These are phyloP conservation scores for Anniella stebbinsi DNA, from an alignment of 2,797 vertebrate genomes.

Conservation along the genomic window DNA sequence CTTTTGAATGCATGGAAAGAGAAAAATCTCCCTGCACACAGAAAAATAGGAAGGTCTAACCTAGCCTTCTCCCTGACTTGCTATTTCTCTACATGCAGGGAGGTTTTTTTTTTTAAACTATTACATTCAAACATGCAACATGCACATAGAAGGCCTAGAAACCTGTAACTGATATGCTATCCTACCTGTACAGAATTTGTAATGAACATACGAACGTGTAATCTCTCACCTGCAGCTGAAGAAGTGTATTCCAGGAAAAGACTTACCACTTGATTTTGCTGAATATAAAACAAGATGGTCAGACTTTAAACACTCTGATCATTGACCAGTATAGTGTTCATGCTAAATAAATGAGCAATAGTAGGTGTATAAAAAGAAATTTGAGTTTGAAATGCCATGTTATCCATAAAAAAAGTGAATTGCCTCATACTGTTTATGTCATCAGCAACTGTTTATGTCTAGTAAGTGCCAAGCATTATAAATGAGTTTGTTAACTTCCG, in stretches of 20 bases:
- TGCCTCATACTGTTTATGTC: slow-evolving; percentile 46
- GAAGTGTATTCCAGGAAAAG: not conserved
- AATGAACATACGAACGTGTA: not conserved
- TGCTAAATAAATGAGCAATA: not conserved
- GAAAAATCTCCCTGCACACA: not conserved
- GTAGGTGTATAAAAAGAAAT: slow-evolving; percentile 37
- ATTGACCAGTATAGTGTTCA: not conserved
- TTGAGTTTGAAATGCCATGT: slow-evolving; percentile 56
- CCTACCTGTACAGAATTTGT: not conserved
- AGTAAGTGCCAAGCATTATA: slow-evolving; percentile 71
- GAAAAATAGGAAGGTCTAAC: no score
- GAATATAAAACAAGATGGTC: not conserved
- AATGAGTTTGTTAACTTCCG: slow-evolving; percentile 78
- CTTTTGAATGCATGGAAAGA: not conserved
- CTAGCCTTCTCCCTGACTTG: not conserved
- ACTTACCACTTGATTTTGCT: not conserved
- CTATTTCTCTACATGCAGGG: not conserved
- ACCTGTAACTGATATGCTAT: not conserved
- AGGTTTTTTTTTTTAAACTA: not conserved
- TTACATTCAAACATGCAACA: no score
- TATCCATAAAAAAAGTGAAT: slow-evolving; percentile 35
- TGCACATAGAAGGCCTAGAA: not conserved
- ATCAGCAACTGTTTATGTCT: slow-evolving; percentile 71
- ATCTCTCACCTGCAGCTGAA: not conserved
- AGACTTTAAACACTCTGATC: not conserved